These are phyloP conservation scores for Spongilla lacustris DNA, from an alignment of 37 sponge, comb jelly and placozoan genomes.

Conservation along the genomic window DNA sequence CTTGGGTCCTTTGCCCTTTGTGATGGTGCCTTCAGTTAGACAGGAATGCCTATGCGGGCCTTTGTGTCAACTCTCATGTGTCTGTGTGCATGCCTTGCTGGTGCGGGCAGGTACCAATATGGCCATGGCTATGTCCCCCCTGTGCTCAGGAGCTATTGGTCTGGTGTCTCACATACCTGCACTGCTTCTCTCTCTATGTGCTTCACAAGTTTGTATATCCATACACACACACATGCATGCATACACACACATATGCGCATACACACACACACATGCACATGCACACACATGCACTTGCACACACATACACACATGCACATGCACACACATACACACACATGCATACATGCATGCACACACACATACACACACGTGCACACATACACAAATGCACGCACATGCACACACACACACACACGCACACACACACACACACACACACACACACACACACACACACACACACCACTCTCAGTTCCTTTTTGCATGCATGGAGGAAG, in stretches of 20 bases:
- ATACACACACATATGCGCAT: too few relatives aligned
- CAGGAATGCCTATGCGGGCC: not conserved
- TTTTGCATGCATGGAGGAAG: constrained; percentile 77
- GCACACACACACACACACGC: constrained; percentile 26
- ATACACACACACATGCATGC: too few relatives aligned
- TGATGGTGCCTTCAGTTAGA: not conserved
- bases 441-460: constrained; percentile 40
- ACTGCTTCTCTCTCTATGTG: too few relatives aligned
- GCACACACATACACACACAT: not conserved
- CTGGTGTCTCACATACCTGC: not conserved
- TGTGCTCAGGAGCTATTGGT: not conserved
- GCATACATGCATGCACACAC: not conserved
- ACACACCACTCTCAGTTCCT: constrained; percentile 63
- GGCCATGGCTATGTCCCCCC: too few relatives aligned
- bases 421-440: constrained; percentile 42
- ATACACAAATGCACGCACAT: not conserved
- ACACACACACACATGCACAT: too few relatives aligned
- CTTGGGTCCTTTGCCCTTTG: not conserved
- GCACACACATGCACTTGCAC: too few relatives aligned
- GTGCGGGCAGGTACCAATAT: not conserved
- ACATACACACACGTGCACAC: too few relatives aligned
- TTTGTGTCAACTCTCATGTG: not conserved
- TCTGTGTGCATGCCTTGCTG: not conserved
- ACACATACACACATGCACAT: not conserved
- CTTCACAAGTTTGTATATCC: too few relatives aligned